phyloP scores from a whole-genome alignment of 2,888 invertebrate species.

The Torymus tubicola region DNA sequence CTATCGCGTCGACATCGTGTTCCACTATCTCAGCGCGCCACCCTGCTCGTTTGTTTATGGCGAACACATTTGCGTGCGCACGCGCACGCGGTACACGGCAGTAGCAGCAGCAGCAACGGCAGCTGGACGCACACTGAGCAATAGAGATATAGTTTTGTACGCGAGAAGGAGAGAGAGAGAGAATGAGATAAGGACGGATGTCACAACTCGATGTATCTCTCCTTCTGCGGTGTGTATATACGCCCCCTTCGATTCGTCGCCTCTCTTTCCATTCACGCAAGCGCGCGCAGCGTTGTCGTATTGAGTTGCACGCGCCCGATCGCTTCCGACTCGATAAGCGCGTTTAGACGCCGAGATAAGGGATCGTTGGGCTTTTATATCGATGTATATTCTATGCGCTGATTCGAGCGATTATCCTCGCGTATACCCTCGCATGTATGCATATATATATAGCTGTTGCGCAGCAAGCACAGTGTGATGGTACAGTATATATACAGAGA shows the following conservation, averaged over 20 bases:
- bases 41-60: conserved; percentile 36
- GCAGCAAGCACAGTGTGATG: no score
- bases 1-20: conserved; percentile 53
- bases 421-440: neutral
- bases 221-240: neutral
- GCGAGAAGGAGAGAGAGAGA: neutral
- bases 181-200: conserved; percentile 45
- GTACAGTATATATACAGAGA: neutral
- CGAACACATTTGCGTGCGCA: conserved; percentile 34
- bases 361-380: conserved; percentile 32
- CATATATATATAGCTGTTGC: neutral
- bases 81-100: neutral
- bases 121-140: neutral
- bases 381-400: neutral
- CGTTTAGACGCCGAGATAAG: conserved; percentile 35
- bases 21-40: conserved; percentile 46
- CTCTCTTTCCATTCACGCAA: neutral
- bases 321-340: conserved; percentile 41
- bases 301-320: conserved; percentile 34
- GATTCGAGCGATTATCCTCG: conserved; percentile 31
- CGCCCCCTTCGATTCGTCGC: conserved; percentile 11
- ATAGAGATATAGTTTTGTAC: conserved; percentile 17
- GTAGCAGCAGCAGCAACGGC: no score
- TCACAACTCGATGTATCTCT: conserved; percentile 34
- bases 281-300: neutral